A percentile compares a stretch with the other conserved stretches of the same genome.
Evolutionary conservation across 2,113 vertebrate genomes (phyloP).

Genomic region (Psittacara wagleri): DNA sequence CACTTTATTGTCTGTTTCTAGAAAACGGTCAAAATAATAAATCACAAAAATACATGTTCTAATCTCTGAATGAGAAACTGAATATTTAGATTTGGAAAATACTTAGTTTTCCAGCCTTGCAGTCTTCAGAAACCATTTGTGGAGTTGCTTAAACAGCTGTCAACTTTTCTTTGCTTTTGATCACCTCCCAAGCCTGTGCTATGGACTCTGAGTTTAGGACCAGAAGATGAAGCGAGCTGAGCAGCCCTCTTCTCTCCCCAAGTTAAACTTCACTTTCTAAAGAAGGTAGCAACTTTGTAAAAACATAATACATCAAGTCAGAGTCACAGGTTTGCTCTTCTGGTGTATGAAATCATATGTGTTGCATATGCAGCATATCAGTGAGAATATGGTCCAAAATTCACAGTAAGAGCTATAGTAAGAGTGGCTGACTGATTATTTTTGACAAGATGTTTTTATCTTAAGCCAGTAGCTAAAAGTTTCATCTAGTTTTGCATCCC

Average conservation of each 20-base stretch:
- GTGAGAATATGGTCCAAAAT: background rate
- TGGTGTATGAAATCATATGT: fast-evolving
- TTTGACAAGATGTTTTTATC: slow-evolving; percentile 29
- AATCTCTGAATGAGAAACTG: background rate
- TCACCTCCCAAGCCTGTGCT: background rate
- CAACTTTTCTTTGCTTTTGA: background rate
- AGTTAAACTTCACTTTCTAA: background rate
- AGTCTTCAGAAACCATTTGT: background rate
- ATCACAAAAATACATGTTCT: background rate
- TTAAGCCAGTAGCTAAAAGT: background rate
- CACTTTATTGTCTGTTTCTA: background rate
- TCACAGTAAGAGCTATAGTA: background rate
- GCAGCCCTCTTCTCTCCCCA: background rate
- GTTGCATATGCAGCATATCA: background rate
- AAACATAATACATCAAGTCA: background rate
- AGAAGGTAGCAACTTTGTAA: background rate
- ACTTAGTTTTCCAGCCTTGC: background rate
- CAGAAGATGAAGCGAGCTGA: background rate
- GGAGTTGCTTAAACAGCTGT: background rate
- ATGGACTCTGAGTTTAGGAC: background rate
- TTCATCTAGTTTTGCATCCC: background rate
- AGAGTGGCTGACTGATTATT: background rate
- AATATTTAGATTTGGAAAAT: background rate
- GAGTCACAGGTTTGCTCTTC: background rate
- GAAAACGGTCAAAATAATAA: background rate